A percentile compares a stretch with the other conserved stretches of the same genome.
Conservation (phyloP, 2,888 invertebrate species). For the Galeopsomyia nigrocyanea region DNA sequence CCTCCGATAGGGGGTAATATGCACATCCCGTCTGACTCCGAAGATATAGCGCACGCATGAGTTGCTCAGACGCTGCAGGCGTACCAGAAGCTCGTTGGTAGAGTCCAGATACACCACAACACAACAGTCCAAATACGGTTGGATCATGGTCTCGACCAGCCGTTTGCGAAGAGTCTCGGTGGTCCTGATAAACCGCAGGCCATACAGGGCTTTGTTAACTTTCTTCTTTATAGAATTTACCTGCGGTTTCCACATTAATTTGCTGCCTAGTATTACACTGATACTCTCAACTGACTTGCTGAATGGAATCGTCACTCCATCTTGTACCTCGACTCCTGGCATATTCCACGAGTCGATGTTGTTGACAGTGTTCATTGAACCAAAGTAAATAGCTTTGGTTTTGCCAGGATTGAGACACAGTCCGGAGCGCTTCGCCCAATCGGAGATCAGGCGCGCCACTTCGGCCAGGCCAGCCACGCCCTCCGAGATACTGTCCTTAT, state of each 20-base stretch:
- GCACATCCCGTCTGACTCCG: no score
- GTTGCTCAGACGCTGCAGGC: slow-evolving; percentile 1
- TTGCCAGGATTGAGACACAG: background rate
- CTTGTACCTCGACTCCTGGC: background rate
- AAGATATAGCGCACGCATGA: no score
- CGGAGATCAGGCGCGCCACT: background rate
- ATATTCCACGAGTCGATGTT: background rate
- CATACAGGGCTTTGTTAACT: no score
- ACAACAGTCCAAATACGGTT: no score
- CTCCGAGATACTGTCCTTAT: background rate
- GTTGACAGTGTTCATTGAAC: background rate
- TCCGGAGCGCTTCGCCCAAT: background rate
- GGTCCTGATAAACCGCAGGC: no score
- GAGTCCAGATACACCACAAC: background rate
- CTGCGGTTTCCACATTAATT: no score
- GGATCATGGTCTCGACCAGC: no score
- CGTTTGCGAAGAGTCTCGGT: no score
- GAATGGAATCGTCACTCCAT: background rate
- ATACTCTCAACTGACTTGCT: no score
- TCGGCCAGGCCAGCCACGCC: background rate
- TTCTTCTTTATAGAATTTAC: no score
- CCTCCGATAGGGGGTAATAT: no score
- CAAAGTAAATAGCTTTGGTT: no score
- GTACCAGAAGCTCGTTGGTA: background rate
- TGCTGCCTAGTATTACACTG: background rate